Evolutionary conservation across 2,888 invertebrate genomes (phyloP), one percentile per base, ranked within the genome.

Genomic region (Ichneumoninae sp.): DNA sequence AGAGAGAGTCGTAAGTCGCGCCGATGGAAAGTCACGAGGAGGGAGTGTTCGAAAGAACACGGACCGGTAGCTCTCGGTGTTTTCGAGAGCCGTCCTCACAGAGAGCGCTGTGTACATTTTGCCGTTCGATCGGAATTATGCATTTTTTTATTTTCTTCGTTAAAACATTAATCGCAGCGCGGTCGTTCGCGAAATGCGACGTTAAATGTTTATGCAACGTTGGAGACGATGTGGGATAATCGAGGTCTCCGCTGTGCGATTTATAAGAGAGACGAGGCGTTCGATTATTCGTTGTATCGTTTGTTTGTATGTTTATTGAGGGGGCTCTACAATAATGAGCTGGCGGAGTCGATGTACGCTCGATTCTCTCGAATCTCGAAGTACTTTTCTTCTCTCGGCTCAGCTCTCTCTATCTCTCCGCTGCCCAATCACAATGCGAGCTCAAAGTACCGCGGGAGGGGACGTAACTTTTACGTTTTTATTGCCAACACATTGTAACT

Each of bases 281-380:
- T 50, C 69, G 26, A 69, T 69, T 68, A 26, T 22, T 68, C 47
- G 8, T 40, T 54, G 54, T 3, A 26, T 7, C 22, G 19, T 26
- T 13, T 13, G 44, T 26, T 63, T 47, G 63, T 74, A 60, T 60
- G 60, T 74, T 40, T 60, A 69, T 7, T 47, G 16, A 44, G 30
- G 30, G 13, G 30, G 30, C 7, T 3, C 10, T 54, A 50, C 50
- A 40, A 40, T 40, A 8, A 2, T 8, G 50, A 50, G 69, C 69
- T 50, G 7, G 19, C 65, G n/a, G 13, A 68, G 68, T 68, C 69
- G 69, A 69, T 69, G 47, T 30, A 19, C 5, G 16, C 54, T 71
- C 71, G 57, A 73, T 60, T 73, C 65, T 65, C 52, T 44, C 63
- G 66, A 76, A 76, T 36, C 19, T 66, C 76, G 66, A 68, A 65